phyloP scores from a whole-genome alignment of 2,797 vertebrate species.

The Scarus forsteni region DNA sequence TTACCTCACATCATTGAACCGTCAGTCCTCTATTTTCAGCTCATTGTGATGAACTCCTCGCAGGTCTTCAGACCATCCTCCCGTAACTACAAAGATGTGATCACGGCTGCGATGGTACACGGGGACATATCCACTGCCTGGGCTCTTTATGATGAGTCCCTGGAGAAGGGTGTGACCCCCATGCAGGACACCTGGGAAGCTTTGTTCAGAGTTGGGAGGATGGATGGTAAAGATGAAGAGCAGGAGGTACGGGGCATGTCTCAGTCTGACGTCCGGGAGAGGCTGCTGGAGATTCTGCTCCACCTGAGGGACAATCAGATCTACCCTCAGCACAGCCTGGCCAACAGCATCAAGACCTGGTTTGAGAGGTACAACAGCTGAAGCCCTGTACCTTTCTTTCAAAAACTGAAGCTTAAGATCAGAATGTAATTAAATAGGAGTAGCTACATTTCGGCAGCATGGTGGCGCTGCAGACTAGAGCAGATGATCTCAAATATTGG shows the following conservation, averaged over 20 bases:
- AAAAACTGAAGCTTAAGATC: no score
- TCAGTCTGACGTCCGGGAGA: constrained; percentile 72
- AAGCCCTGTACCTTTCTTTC: no score
- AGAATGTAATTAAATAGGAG: no score
- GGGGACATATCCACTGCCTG: constrained; percentile 84
- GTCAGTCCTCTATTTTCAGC: neutral
- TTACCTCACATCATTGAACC: neutral
- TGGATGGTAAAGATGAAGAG: constrained; percentile 40
- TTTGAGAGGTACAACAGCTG: constrained; percentile 89
- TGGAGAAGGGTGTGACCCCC: constrained; percentile 81
- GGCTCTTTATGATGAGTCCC: constrained; percentile 87
- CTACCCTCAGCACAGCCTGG: constrained; percentile 87
- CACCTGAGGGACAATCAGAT: constrained; percentile 92
- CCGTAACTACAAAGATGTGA: constrained; percentile 87
- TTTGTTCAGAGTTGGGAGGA: constrained; percentile 83
- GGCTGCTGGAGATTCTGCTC: constrained; percentile 84
- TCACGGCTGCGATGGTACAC: constrained; percentile 85
- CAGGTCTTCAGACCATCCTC: constrained; percentile 82
- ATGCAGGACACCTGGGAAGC: constrained; percentile 83
- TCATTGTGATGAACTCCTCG: neutral
- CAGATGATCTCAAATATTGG: no score
- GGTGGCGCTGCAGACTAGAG: no score
- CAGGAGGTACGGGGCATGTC: neutral
- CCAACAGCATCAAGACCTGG: constrained; percentile 89
- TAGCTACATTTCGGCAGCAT: no score